These are phyloP conservation scores for Agapornis canus DNA, from an alignment of 2,797 vertebrate genomes.

Conservation along the genomic window DNA sequence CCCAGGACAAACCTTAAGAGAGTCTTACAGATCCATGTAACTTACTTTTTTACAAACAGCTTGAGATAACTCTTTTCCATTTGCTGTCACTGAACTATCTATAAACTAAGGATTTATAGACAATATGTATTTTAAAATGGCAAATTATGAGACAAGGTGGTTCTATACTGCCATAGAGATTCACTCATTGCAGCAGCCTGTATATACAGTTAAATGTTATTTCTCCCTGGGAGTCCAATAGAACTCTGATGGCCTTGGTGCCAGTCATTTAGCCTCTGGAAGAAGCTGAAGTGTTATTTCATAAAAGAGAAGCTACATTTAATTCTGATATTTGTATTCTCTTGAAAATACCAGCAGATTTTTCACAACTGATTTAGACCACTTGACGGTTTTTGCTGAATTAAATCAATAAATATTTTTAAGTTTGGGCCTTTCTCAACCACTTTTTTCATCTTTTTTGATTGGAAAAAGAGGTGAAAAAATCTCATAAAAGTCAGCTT, in stretches of 20 bases:
- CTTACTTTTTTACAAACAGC: background rate
- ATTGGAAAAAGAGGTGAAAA: background rate
- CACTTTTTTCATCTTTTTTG: background rate
- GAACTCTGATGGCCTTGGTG: background rate
- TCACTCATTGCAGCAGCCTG: background rate
- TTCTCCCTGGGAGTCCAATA: background rate
- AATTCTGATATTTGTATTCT: background rate
- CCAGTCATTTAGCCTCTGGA: background rate
- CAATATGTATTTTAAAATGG: background rate
- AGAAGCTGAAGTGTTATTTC: background rate
- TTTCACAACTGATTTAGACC: background rate
- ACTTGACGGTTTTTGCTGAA: background rate
- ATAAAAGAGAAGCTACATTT: background rate
- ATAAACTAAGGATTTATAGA: background rate
- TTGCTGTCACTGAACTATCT: background rate
- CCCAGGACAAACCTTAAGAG: background rate
- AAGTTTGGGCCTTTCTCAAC: background rate
- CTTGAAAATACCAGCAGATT: background rate
- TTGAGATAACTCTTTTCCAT: background rate
- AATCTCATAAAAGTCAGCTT: background rate
- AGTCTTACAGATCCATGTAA: background rate
- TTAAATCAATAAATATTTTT: background rate
- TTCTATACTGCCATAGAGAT: background rate
- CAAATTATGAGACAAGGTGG: background rate
- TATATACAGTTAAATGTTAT: background rate